Conservation (phyloP, 2,113 vertebrate genomes). For the Nematolebias whitei region DNA sequence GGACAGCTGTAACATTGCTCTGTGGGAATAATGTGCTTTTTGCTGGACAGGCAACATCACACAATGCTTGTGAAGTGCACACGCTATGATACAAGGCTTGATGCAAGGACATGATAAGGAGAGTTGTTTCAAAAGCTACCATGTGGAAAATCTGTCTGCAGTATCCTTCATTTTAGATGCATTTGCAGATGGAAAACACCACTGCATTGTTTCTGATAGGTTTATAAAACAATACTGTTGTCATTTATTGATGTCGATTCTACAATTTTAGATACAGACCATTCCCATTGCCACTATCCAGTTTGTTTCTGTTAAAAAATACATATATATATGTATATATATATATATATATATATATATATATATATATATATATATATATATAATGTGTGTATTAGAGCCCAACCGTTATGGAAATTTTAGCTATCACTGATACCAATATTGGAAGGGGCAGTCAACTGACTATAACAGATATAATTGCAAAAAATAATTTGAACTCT, state of each 20-base stretch:
- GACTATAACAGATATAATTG: too few species aligned
- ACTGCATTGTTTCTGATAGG: not conserved
- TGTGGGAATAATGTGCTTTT: slow-evolving; percentile 44
- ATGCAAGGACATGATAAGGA: slow-evolving; percentile 41
- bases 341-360: too few species aligned
- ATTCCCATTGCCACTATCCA: not conserved
- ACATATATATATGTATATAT: too few species aligned
- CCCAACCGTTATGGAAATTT: too few species aligned
- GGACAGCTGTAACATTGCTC: slow-evolving; percentile 61
- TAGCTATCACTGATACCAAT: too few species aligned
- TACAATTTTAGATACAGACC: not conserved
- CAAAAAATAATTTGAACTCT: too few species aligned
- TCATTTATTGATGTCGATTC: not conserved
- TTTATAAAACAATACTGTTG: not conserved
- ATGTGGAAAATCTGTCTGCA: not conserved
- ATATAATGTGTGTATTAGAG: too few species aligned
- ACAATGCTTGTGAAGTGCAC: slow-evolving; percentile 59
- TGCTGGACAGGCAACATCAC: slow-evolving; percentile 59
- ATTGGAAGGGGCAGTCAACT: too few species aligned
- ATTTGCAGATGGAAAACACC: not conserved
- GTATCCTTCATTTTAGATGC: not conserved
- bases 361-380: too few species aligned
- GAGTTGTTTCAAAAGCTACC: slow-evolving; percentile 8
- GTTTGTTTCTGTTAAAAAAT: too few species aligned
- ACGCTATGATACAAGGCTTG: slow-evolving; percentile 43